Evolutionary conservation across 2,888 invertebrate genomes (phyloP).

Genomic region (Stegana nigrithorax): DNA sequence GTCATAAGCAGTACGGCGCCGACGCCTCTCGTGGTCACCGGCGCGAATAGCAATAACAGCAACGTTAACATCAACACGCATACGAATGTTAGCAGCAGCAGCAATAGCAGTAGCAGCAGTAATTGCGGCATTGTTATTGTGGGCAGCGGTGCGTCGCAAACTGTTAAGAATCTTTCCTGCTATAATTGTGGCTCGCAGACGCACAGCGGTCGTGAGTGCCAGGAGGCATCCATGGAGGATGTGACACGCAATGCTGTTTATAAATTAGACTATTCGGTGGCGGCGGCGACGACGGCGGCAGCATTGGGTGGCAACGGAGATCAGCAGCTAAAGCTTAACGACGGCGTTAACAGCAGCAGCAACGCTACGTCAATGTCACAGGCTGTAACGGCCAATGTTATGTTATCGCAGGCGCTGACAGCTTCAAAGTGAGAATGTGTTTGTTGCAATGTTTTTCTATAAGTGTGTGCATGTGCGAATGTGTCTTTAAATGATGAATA

Average conservation of each 20-base stretch:
- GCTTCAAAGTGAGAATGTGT: constrained; percentile 28
- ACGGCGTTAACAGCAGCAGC: constrained; percentile 31
- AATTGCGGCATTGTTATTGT: neutral
- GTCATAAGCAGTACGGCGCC: constrained; percentile 37
- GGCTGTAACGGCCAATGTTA: neutral
- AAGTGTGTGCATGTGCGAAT: too few relatives aligned
- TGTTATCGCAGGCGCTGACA: constrained; percentile 39
- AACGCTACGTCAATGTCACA: constrained; percentile 19
- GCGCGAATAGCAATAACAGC: neutral
- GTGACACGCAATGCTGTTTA: constrained; percentile 82
- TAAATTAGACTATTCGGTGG: constrained; percentile 74
- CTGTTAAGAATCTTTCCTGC: constrained; percentile 73
- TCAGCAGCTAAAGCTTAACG: constrained; percentile 31
- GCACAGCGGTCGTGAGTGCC: constrained; percentile 88
- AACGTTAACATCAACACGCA: neutral
- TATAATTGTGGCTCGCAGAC: constrained; percentile 91
- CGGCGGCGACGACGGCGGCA: constrained; percentile 25
- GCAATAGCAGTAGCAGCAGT: neutral
- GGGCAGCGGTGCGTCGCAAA: neutral
- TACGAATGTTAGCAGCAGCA: neutral
- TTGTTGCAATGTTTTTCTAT: too few relatives aligned
- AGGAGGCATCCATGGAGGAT: constrained; percentile 92
- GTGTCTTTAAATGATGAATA: too few relatives aligned
- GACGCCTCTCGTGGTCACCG: constrained; percentile 22
- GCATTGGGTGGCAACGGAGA: constrained; percentile 20